Conservation (phyloP, 1,140 invertebrate species). For the Aradophagus sp. region DNA sequence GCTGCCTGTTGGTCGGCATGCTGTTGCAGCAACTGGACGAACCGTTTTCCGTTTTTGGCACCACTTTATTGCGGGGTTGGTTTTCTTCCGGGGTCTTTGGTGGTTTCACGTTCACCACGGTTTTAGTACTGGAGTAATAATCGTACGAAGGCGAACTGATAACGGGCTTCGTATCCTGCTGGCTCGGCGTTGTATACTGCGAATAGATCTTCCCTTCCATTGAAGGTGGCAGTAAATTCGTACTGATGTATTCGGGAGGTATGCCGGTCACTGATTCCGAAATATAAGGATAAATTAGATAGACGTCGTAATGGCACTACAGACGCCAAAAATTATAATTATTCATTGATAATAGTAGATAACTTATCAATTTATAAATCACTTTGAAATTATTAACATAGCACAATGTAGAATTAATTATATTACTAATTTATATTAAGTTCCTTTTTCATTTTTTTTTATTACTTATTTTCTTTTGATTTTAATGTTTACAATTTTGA, state of each 20-base stretch:
- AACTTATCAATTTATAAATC: too few species aligned
- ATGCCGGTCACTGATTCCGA: constrained; percentile 66
- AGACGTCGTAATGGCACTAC: too few species aligned
- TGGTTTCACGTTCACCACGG: constrained; percentile 74
- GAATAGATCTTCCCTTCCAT: constrained; percentile 71
- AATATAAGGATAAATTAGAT: neutral
- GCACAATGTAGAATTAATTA: too few species aligned
- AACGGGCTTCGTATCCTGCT: constrained; percentile 69
- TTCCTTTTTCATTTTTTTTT: too few species aligned
- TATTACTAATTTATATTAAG: too few species aligned
- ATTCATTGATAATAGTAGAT: too few species aligned
- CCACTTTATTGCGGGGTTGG: constrained; percentile 62
- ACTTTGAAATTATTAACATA: too few species aligned
- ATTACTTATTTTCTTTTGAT: too few species aligned
- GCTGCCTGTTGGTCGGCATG: constrained; percentile 72
- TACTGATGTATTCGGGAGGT: constrained; percentile 72
- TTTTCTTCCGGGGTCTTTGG: constrained; percentile 76
- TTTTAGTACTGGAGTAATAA: constrained; percentile 69
- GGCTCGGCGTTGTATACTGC: constrained; percentile 61
- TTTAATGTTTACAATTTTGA: too few species aligned
- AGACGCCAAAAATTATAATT: too few species aligned
- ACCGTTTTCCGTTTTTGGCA: constrained; percentile 75
- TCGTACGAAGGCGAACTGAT: constrained; percentile 71
- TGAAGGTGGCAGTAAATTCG: constrained; percentile 69
- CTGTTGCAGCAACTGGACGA: constrained; percentile 75